Percentiles rank a stretch among this genome's conserved stretches.
Evolutionary conservation across 2,888 invertebrate genomes (phyloP).

Genomic region (Lysandra bellargus): DNA sequence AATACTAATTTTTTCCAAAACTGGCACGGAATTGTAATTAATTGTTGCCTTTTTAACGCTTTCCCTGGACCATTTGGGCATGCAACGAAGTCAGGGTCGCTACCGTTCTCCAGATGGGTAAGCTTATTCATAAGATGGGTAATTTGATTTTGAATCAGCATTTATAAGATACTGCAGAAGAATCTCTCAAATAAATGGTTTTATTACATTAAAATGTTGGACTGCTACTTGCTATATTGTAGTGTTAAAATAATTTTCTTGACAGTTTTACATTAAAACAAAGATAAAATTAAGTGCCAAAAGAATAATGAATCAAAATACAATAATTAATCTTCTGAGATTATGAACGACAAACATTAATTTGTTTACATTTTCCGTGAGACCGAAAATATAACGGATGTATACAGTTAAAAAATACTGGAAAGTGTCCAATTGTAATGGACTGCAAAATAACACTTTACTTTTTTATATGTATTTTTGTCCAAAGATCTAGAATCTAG

Average conservation of each 20-base stretch:
- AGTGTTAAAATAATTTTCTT: background rate
- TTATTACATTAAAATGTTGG: background rate
- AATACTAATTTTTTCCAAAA: conserved; percentile 40
- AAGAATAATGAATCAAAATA: background rate
- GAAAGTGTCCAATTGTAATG: background rate
- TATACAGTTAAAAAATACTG: conserved; percentile 9
- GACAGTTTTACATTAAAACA: background rate
- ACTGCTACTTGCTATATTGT: background rate
- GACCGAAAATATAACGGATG: conserved; percentile 6
- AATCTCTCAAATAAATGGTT: background rate
- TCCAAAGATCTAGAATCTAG: background rate
- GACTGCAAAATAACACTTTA: background rate
- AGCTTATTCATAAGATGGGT: conserved; percentile 40
- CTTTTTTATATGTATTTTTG: background rate
- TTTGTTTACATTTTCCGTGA: background rate
- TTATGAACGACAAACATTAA: background rate
- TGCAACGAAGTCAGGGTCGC: conserved; percentile 84
- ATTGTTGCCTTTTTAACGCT: conserved; percentile 80
- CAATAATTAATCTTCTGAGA: background rate
- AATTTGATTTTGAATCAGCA: background rate
- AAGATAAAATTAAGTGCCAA: background rate
- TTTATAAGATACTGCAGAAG: background rate
- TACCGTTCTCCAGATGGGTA: conserved; percentile 88
- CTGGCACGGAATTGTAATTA: conserved; percentile 75
- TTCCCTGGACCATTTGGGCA: conserved; percentile 69